Evolutionary conservation across 2,797 vertebrate genomes (phyloP).

Genomic region (Ispidina lecontei): DNA sequence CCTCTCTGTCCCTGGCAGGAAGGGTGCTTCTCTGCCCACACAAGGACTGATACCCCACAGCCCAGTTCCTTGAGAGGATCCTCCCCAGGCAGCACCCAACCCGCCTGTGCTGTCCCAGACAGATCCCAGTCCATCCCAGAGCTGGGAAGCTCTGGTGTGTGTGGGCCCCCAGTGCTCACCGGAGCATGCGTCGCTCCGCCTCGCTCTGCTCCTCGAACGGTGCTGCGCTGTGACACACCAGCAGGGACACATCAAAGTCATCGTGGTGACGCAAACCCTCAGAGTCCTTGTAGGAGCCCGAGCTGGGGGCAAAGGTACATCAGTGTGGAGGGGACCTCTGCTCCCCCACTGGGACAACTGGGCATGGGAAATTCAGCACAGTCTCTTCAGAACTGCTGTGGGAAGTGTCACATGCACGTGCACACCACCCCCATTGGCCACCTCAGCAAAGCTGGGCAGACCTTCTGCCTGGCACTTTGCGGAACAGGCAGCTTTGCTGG

Average conservation of each 20-base stretch:
- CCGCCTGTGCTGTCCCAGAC: not conserved
- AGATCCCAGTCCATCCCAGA: not conserved
- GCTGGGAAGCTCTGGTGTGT: not conserved
- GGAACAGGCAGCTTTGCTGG: not conserved
- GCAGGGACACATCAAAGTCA: conserved; percentile 95
- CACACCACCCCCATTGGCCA: not conserved
- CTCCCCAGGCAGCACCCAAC: not conserved
- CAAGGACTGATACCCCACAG: not conserved
- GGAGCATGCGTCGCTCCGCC: conserved; percentile 90
- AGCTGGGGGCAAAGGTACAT: conserved; percentile 70
- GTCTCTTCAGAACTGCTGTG: not conserved
- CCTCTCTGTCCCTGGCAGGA: not conserved
- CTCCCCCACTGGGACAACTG: not conserved
- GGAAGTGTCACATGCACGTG: not conserved
- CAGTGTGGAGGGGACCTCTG: not conserved
- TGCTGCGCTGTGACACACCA: conserved; percentile 92
- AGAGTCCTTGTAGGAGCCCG: conserved; percentile 91
- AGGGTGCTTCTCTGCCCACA: not conserved
- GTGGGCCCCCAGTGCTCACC: conserved; percentile 74
- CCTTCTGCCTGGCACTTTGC: not conserved
- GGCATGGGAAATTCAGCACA: not conserved
- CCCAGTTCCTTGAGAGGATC: not conserved
- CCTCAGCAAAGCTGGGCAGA: not conserved
- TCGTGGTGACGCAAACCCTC: conserved; percentile 95
- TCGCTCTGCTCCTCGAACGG: conserved; percentile 96